Conservation (phyloP, 2,888 invertebrate species). For the Oscheius sp. region DNA sequence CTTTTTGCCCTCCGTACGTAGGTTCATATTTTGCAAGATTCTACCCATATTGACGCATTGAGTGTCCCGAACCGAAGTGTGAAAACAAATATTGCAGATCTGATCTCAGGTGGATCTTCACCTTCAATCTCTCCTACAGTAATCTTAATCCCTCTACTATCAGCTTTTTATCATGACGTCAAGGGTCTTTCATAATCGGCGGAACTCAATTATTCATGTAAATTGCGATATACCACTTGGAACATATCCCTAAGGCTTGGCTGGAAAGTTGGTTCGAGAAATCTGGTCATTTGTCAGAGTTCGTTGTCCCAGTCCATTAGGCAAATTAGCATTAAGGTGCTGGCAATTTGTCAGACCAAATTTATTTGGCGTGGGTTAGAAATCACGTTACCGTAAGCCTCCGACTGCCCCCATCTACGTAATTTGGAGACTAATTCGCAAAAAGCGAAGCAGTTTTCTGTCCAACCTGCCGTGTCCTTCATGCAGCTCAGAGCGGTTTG, state of each 20-base stretch:
- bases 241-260: not conserved
- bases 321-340: conserved; percentile 5
- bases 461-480: conserved; percentile 6
- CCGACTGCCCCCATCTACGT: too few species aligned
- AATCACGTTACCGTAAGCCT: conserved; percentile 2
- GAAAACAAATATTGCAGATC: conserved; percentile 17
- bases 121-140: not conserved
- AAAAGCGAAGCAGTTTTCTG: not conserved
- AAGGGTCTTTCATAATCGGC: conserved; percentile 22
- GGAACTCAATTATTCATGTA: conserved; percentile 27
- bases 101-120: not conserved
- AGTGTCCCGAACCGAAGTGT: conserved; percentile 24
- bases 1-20: conserved; percentile 15
- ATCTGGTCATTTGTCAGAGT: conserved; percentile 6
- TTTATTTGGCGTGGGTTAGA: too few species aligned
- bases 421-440: conserved; percentile 5
- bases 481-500: not conserved
- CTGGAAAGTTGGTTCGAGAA: not conserved
- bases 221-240: not conserved
- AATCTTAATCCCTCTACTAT: not conserved
- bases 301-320: conserved; percentile 16
- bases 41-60: conserved; percentile 18
- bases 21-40: conserved; percentile 12
- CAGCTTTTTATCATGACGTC: conserved; percentile 2
- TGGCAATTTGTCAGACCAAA: not conserved